Conservation (phyloP, 2,888 invertebrate species). For the Volucella zonaria region DNA sequence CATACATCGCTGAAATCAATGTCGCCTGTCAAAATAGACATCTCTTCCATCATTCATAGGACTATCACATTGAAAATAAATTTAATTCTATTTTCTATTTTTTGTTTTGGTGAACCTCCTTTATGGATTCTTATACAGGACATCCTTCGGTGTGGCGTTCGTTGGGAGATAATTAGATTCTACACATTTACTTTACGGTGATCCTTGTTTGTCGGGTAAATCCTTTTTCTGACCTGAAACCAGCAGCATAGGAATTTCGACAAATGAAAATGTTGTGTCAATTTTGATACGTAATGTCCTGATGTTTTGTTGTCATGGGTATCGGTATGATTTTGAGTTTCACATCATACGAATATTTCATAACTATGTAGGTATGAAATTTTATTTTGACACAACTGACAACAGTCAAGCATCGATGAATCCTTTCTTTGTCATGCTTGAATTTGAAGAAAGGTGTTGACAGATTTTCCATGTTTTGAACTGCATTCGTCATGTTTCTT, state of each 20-base stretch:
- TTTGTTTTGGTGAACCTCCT: neutral
- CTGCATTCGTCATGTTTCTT: neutral
- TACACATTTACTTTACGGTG: conserved; percentile 7
- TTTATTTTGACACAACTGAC: conserved; percentile 34
- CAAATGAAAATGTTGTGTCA: conserved; percentile 11
- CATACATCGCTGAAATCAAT: neutral
- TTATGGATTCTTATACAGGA: conserved; percentile 29
- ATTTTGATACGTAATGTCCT: conserved; percentile 43
- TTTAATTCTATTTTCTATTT: conserved; percentile 14
- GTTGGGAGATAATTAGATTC: conserved; percentile 52
- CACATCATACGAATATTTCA: conserved; percentile 13
- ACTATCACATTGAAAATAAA: conserved; percentile 47
- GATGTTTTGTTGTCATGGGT: conserved; percentile 1
- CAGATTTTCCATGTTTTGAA: conserved; percentile 22
- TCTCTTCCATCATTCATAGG: conserved; percentile 43
- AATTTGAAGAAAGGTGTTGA: conserved; percentile 31
- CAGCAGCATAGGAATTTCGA: neutral
- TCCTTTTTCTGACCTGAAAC: conserved; percentile 37
- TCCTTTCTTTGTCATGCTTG: conserved; percentile 12
- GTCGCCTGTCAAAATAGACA: conserved; percentile 53
- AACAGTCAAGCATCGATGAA: conserved; percentile 48
- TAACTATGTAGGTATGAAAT: conserved; percentile 33
- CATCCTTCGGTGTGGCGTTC: neutral
- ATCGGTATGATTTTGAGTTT: conserved; percentile 27
- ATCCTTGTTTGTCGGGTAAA: conserved; percentile 30